Conservation (phyloP, 1,140 invertebrate species). For the Drosophila pruinosa region DNA sequence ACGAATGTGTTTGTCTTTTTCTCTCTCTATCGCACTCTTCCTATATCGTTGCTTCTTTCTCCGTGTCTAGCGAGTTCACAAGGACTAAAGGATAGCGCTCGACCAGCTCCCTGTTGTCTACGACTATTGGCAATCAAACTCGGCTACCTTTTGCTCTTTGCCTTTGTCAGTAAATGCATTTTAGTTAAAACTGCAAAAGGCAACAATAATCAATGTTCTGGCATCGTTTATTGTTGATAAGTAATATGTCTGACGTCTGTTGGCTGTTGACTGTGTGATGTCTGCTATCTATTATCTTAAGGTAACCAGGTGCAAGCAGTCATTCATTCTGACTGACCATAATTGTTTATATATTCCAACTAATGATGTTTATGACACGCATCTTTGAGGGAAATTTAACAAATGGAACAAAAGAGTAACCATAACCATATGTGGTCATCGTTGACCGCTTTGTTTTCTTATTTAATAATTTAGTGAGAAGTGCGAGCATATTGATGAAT, state of each 20-base stretch:
- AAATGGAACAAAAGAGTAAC: slow-evolving; percentile 1
- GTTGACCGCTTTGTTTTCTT: no score
- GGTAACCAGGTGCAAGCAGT: slow-evolving; percentile 33
- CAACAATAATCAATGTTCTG: slow-evolving; percentile 76
- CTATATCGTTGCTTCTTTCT: not conserved
- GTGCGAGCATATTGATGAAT: no score
- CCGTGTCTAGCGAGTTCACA: slow-evolving; percentile 13
- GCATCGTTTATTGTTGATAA: slow-evolving; percentile 63
- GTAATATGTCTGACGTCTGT: slow-evolving; percentile 47
- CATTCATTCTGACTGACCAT: slow-evolving; percentile 14
- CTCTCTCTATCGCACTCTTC: not conserved
- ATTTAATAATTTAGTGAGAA: no score
- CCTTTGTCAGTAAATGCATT: slow-evolving; percentile 38
- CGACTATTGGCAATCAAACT: slow-evolving; percentile 4
- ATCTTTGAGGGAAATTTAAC: slow-evolving; percentile 26
- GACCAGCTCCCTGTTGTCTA: slow-evolving; percentile 4
- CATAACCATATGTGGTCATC: no score
- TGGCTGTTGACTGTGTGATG: not conserved
- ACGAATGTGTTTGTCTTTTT: not conserved
- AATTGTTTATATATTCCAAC: slow-evolving; percentile 55
- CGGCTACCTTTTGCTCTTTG: not conserved
- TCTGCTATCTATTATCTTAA: slow-evolving; percentile 54
- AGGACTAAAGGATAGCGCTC: not conserved
- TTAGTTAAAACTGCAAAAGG: slow-evolving; percentile 69
- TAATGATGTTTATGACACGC: slow-evolving; percentile 13